phyloP scores from a whole-genome alignment of 2,797 vertebrate genomes.

The Enteromius thamalakanensis region DNA sequence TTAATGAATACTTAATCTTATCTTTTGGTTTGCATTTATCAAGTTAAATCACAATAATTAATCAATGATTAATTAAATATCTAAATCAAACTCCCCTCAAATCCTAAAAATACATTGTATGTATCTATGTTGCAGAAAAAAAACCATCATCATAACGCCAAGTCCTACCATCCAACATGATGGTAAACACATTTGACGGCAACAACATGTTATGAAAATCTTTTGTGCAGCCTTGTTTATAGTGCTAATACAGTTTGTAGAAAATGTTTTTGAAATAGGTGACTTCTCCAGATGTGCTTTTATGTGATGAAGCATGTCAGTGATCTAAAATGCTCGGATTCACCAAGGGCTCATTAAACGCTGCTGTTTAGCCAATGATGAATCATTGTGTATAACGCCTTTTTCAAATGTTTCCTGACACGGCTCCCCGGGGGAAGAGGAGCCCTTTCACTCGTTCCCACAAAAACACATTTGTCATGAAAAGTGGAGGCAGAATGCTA shows the following conservation, averaged over 20 bases:
- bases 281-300: slow-evolving; percentile 36
- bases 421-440: slow-evolving; percentile 23
- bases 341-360: slow-evolving; percentile 24
- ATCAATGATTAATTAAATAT: neutral
- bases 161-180: neutral
- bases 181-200: slow-evolving; percentile 3
- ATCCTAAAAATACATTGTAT: neutral
- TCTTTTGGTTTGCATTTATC: neutral
- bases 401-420: slow-evolving; percentile 50
- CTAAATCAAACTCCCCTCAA: neutral
- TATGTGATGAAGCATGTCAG: slow-evolving; percentile 31
- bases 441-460: slow-evolving; percentile 46
- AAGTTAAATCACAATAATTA: neutral
- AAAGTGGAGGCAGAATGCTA: slow-evolving; percentile 41
- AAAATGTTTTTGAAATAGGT: neutral
- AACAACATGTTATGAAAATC: neutral
- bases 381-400: slow-evolving; percentile 48
- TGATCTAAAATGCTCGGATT: neutral
- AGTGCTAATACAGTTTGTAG: slow-evolving; percentile 12
- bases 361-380: slow-evolving; percentile 52
- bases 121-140: neutral
- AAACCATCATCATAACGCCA: neutral
- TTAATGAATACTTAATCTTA: neutral
- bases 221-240: neutral
- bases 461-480: slow-evolving; percentile 49